These are phyloP conservation scores for Thripadectes ignobilis DNA, from an alignment of 2,797 vertebrate species.

Conservation along the genomic window DNA sequence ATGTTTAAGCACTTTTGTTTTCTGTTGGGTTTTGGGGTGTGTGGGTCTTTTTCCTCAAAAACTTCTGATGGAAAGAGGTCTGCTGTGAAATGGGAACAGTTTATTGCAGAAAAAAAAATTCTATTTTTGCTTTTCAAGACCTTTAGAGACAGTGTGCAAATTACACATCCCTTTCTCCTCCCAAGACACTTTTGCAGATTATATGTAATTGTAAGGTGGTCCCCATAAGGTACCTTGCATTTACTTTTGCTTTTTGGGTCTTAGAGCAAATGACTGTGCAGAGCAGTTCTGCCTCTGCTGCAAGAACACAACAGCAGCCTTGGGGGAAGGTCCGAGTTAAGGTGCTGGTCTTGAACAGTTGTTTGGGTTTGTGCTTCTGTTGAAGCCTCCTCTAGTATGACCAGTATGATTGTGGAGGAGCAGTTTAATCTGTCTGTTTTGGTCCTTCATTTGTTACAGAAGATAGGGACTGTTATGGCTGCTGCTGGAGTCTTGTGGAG, in stretches of 20 bases:
- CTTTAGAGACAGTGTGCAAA: background rate
- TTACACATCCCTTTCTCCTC: background rate
- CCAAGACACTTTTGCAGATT: background rate
- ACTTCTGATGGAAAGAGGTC: background rate
- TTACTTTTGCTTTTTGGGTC: background rate
- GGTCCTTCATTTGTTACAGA: background rate
- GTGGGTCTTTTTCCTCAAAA: background rate
- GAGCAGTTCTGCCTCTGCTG: background rate
- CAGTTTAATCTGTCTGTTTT: background rate
- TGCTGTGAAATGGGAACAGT: background rate
- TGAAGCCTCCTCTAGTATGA: fast-evolving
- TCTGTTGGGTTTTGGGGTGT: background rate
- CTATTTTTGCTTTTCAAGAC: background rate
- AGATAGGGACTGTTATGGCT: background rate
- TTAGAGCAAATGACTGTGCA: background rate
- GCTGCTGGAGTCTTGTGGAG: background rate
- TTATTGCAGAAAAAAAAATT: background rate
- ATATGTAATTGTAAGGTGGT: background rate
- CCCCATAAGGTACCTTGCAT: fast-evolving
- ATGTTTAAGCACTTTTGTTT: background rate
- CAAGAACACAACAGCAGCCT: background rate
- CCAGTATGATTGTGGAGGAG: background rate
- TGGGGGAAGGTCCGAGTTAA: fast-evolving
- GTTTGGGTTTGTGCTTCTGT: background rate
- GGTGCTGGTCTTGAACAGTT: background rate